Conservation (phyloP, 1,140 invertebrate genomes). For the Bilobella aurantiaca region DNA sequence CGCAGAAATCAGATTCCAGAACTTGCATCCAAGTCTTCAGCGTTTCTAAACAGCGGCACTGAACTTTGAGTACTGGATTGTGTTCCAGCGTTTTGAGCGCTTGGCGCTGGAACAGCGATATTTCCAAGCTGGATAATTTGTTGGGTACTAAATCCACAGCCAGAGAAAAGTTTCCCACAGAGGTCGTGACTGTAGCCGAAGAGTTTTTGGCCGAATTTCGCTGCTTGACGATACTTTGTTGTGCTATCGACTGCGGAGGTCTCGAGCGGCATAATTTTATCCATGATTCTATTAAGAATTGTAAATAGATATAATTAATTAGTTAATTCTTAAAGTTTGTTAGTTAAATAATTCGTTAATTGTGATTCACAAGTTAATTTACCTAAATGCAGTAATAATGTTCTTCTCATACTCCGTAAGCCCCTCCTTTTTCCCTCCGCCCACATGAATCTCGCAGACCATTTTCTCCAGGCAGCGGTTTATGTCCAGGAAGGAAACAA, state of each 20-base stretch:
- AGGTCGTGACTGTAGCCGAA: not conserved
- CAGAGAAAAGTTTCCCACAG: not conserved
- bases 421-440: not conserved
- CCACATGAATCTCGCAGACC: not conserved
- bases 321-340: not conserved
- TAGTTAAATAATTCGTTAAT: not conserved
- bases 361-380: not conserved
- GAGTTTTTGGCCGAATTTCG: not conserved
- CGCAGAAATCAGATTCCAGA: not conserved
- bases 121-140: constrained; percentile 2
- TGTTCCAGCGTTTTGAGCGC: not conserved
- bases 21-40: not conserved
- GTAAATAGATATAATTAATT: not conserved
- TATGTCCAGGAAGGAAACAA: not conserved
- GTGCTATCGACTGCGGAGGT: not conserved
- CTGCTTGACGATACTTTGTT: not conserved
- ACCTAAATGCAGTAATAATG: not conserved
- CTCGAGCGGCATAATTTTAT: not conserved
- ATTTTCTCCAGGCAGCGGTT: constrained; percentile 3
- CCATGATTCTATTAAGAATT: not conserved
- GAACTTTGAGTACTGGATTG: not conserved
- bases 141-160: not conserved
- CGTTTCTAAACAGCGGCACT: not conserved
- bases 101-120: not conserved
- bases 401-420: not conserved